Base-by-base conservation (phyloP, 2,888 invertebrate species). In the Diogma glabrata region DNA sequence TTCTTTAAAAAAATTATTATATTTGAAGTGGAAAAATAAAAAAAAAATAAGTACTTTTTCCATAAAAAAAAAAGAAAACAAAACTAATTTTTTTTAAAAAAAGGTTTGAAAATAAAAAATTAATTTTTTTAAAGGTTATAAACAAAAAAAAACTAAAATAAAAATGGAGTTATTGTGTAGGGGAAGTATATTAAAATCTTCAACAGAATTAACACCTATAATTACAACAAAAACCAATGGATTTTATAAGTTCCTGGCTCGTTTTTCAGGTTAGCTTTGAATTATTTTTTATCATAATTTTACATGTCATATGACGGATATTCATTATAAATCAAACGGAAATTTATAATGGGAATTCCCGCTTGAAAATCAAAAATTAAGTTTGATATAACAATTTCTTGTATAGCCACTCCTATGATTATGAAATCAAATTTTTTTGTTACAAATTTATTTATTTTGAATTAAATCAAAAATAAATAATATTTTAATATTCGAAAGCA, bases 241-340 rank as follows among this genome's bases (percentile, higher is more conserved):
- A 50, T 55, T 55, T 54, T 55, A 52, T 48, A 54, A 55, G 50
- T 55, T 55, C 51, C 52, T 55, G 28, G 54, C 52, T 46, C 47
- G 55, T 50, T 55, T 55, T 46, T 55, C 55, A 49, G 55, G 55
- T 55, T 46, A 17, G 47, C 24, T 26, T 24, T 26, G 8, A n/a
- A 2, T 38, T 4, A n/a, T 10, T 38, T 3, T 12, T 10, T 43
- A 3, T 22, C 3, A n/a, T n/a, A n/a, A n/a, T n/a, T n/a, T n/a
- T n/a, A n/a, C n/a, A n/a, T n/a, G n/a, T n/a, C n/a, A n/a, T n/a
- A n/a, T n/a, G n/a, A n/a, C n/a, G n/a, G n/a, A n/a, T n/a, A n/a
- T n/a, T n/a, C n/a, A n/a, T n/a, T n/a, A n/a, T n/a, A n/a, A n/a
- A n/a, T n/a, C n/a, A n/a, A n/a, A n/a, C n/a, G n/a, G n/a, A n/a